phyloP scores from a whole-genome alignment of 2,888 invertebrate genomes.

The Philhelius pedissequus region DNA sequence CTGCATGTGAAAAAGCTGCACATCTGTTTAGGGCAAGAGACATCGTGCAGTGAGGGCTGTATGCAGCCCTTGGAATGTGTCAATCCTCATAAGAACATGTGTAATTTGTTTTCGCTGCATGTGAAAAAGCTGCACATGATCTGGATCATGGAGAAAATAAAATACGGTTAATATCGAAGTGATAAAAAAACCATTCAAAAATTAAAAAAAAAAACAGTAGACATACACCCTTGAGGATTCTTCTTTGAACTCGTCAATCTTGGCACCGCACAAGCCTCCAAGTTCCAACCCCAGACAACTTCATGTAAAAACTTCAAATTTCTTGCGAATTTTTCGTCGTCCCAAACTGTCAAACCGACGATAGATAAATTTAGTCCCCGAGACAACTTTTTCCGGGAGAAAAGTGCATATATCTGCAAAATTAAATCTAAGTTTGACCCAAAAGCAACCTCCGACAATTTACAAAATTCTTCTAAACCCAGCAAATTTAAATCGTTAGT shows the following conservation, averaged over 20 bases:
- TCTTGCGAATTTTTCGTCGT: constrained; percentile 44
- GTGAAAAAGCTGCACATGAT: too few relatives aligned
- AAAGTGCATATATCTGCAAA: constrained; percentile 60
- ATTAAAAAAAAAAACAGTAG: too few relatives aligned
- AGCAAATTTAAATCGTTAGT: constrained; percentile 53
- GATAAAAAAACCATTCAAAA: too few relatives aligned
- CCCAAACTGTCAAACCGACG: constrained; percentile 58
- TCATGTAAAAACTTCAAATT: constrained; percentile 50
- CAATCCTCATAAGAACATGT: too few relatives aligned
- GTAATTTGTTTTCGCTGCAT: too few relatives aligned
- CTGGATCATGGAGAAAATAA: too few relatives aligned
- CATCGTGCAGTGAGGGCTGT: too few relatives aligned
- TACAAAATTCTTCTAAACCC: background rate
- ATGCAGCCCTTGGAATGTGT: too few relatives aligned
- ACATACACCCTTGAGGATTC: too few relatives aligned
- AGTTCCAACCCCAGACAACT: constrained; percentile 30
- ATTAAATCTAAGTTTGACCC: constrained; percentile 26
- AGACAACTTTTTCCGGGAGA: constrained; percentile 63
- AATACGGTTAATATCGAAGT: too few relatives aligned
- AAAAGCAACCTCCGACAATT: constrained; percentile 14
- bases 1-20: too few relatives aligned
- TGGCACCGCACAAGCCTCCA: background rate
- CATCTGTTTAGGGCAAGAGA: too few relatives aligned
- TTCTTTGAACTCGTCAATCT: constrained; percentile 11
- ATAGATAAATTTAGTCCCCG: constrained; percentile 62